Conservation (phyloP, 2,888 invertebrate genomes). For the Pammene aurita region DNA sequence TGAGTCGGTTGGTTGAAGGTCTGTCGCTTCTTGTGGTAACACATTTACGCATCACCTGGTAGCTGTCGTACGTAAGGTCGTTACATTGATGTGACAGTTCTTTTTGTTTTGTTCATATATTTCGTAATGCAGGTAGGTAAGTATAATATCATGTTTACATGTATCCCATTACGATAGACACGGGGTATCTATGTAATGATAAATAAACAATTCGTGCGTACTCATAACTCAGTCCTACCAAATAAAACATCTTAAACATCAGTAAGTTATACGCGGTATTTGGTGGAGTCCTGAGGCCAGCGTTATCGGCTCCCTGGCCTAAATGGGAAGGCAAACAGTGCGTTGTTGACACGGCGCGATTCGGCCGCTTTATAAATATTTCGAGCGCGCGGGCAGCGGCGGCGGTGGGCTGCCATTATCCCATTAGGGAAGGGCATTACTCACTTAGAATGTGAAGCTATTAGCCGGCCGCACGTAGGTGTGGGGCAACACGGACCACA, state of each 20-base stretch:
- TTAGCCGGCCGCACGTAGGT: slow-evolving; percentile 57
- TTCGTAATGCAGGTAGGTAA: too few relatives aligned
- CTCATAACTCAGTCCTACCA: not conserved
- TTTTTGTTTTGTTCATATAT: too few relatives aligned
- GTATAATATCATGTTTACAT: not conserved
- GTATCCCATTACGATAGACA: not conserved
- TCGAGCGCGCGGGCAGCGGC: slow-evolving; percentile 62
- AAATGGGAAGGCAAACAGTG: slow-evolving; percentile 75
- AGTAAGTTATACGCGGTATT: slow-evolving; percentile 21
- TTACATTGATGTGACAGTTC: too few relatives aligned
- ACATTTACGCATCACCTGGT: too few relatives aligned
- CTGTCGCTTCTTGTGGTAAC: too few relatives aligned
- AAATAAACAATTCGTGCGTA: not conserved
- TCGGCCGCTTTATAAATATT: slow-evolving; percentile 79
- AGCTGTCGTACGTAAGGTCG: too few relatives aligned
- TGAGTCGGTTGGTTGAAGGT: too few relatives aligned
- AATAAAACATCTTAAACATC: slow-evolving; percentile 29
- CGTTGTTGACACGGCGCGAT: slow-evolving; percentile 74
- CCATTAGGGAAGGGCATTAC: slow-evolving; percentile 79
- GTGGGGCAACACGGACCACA: slow-evolving; percentile 44
- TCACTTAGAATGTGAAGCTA: slow-evolving; percentile 75
- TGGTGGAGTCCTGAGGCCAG: slow-evolving; percentile 37
- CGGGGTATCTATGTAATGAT: not conserved
- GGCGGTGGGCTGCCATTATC: slow-evolving; percentile 70
- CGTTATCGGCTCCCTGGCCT: slow-evolving; percentile 67